Evolutionary conservation across 2,113 vertebrate genomes (phyloP).

Genomic region (Todiramphus saurophagus): DNA sequence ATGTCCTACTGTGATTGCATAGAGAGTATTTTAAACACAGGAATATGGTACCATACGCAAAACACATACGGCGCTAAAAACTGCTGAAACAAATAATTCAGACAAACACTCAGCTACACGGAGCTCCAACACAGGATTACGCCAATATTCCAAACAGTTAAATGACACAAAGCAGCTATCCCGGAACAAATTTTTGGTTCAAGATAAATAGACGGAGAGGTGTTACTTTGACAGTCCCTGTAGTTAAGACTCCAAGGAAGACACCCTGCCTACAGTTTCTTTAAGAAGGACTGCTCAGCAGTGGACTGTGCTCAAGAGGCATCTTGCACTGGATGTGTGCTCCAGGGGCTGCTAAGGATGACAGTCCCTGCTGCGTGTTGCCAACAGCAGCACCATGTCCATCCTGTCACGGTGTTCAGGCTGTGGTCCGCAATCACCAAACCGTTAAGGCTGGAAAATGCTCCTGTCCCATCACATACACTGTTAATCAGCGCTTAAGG

Average conservation of each 20-base stretch:
- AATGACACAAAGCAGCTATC: neutral
- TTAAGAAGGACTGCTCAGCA: neutral
- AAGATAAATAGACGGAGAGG: neutral
- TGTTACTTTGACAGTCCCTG: neutral
- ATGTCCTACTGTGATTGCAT: neutral
- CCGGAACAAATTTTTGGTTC: fast-evolving
- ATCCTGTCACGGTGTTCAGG: fast-evolving
- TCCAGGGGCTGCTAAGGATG: neutral
- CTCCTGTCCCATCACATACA: no score
- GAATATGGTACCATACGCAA: neutral
- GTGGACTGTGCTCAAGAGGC: neutral
- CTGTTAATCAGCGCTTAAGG: fast-evolving
- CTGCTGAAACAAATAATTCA: fast-evolving
- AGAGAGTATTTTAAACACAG: neutral
- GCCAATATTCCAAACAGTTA: neutral
- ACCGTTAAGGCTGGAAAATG: no score
- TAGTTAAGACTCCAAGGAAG: neutral
- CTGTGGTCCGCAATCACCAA: no score
- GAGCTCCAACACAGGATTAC: neutral
- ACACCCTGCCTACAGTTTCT: fast-evolving
- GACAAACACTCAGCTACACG: fast-evolving
- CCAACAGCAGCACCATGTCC: fast-evolving
- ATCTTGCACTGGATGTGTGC: fast-evolving
- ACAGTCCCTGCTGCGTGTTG: fast-evolving
- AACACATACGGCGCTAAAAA: neutral